Conservation (phyloP, 2,888 invertebrate genomes). For the Tipula unca region DNA sequence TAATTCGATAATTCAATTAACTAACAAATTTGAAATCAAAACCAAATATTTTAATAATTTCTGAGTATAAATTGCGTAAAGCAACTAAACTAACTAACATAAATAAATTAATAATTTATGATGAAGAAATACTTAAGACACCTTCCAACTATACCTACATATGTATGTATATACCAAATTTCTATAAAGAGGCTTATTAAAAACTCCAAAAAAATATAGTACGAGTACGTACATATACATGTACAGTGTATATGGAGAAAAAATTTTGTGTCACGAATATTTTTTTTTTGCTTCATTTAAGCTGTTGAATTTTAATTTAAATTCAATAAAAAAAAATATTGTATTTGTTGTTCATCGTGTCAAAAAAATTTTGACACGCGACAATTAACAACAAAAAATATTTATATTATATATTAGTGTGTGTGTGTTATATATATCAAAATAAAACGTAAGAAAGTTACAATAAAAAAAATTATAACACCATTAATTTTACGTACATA, state of each 20-base stretch:
- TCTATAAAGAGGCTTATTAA: not conserved
- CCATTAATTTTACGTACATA: not conserved
- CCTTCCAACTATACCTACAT: not conserved
- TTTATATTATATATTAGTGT: not conserved
- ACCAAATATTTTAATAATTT: not conserved
- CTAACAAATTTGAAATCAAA: not conserved
- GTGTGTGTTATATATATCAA: not conserved
- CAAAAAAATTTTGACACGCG: not conserved
- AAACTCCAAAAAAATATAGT: not conserved
- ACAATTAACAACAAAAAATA: not conserved
- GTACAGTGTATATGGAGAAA: too few relatives aligned
- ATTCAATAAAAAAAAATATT: not conserved
- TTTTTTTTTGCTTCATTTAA: not conserved
- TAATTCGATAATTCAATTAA: not conserved
- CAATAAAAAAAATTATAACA: not conserved
- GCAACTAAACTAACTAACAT: not conserved
- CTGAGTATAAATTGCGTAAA: too few relatives aligned
- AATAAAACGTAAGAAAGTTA: not conserved
- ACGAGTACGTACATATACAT: not conserved
- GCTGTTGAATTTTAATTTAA: not conserved
- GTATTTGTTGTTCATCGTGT: not conserved
- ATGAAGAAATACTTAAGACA: not conserved
- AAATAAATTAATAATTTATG: not conserved
- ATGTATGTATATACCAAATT: not conserved
- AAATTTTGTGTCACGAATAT: not conserved